A percentile compares a stretch with the other conserved stretches of the same genome.
Conservation (phyloP, 64 coral and sea anemone genomes). For the Pocillopora damicornis region DNA sequence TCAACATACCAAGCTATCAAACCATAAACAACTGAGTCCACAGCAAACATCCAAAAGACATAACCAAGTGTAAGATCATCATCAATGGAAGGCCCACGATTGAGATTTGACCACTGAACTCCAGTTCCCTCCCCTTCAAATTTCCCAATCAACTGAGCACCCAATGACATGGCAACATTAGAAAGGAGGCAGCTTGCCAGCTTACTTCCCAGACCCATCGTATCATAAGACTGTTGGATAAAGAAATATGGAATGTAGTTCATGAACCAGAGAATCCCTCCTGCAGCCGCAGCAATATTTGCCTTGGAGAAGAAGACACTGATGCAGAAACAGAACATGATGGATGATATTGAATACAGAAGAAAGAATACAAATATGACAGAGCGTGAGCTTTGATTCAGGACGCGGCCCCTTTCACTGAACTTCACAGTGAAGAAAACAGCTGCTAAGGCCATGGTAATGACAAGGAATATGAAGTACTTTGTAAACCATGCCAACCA, state of each 20-base stretch:
- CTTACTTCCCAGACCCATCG: constrained; percentile 73
- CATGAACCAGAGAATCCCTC: constrained; percentile 87
- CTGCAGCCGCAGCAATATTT: constrained; percentile 78
- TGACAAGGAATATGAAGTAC: constrained; percentile 64
- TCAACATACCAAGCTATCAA: constrained; percentile 93
- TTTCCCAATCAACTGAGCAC: constrained; percentile 83
- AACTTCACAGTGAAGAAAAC: constrained; percentile 83
- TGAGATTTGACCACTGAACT: constrained; percentile 84
- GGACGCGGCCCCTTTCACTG: constrained; percentile 78
- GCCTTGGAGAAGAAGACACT: constrained; percentile 99
- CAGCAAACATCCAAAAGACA: constrained; percentile 89
- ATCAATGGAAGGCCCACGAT: constrained; percentile 82
- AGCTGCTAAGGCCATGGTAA: constrained; percentile 68
- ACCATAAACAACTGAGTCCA: constrained; percentile 76
- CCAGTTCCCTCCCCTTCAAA: constrained; percentile 92
- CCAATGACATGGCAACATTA: constrained; percentile 82
- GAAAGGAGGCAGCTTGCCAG: constrained; percentile 66
- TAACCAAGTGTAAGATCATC: constrained; percentile 74
- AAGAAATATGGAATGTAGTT: constrained; percentile 87
- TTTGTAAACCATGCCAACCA: constrained; percentile 93
- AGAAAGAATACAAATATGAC: constrained; percentile 89
- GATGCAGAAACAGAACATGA: constrained; percentile 96
- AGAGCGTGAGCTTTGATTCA: constrained; percentile 67
- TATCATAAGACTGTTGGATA: constrained; percentile 75
- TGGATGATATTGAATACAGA: constrained; percentile 71